These are phyloP conservation scores for Adelphocoris suturalis DNA, from an alignment of 2,888 invertebrate species.

Conservation along the genomic window DNA sequence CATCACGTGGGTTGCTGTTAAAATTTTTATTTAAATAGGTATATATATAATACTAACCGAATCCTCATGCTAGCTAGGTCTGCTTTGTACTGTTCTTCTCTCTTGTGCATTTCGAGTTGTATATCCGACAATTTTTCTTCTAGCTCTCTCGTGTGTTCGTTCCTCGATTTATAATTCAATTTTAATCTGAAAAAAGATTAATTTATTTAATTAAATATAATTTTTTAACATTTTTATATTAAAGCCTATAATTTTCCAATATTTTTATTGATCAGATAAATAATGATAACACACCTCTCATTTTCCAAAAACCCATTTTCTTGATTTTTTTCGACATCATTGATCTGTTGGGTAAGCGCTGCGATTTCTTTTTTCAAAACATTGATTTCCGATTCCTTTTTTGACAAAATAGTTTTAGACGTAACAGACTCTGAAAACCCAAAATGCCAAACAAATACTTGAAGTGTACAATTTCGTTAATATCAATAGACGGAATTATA, in stretches of 20 bases:
- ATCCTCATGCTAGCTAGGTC: slow-evolving; percentile 70
- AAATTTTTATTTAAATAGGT: too few relatives aligned
- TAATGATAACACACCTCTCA: slow-evolving; percentile 64
- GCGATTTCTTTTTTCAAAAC: slow-evolving; percentile 71
- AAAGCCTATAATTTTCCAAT: background rate
- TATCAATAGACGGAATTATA: too few relatives aligned
- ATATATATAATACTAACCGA: slow-evolving; percentile 53
- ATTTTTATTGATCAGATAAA: background rate
- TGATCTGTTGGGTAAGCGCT: slow-evolving; percentile 62
- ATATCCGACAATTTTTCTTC: slow-evolving; percentile 70
- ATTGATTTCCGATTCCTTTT: slow-evolving; percentile 71
- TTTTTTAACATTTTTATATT: too few relatives aligned
- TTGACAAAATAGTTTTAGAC: slow-evolving; percentile 62
- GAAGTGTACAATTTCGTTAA: background rate
- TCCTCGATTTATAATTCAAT: slow-evolving; percentile 53
- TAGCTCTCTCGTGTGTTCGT: slow-evolving; percentile 53
- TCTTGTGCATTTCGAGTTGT: slow-evolving; percentile 71
- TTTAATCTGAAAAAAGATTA: slow-evolving; percentile 30
- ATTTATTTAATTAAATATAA: too few relatives aligned
- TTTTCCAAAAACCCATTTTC: slow-evolving; percentile 70
- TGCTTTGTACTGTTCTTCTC: slow-evolving; percentile 70
- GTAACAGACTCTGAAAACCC: slow-evolving; percentile 64
- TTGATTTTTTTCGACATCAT: slow-evolving; percentile 60
- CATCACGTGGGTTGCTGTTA: too few relatives aligned
- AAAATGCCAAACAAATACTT: background rate